phyloP scores from a whole-genome alignment of 2,113 vertebrate genomes.

The Myiopsitta monachus region DNA sequence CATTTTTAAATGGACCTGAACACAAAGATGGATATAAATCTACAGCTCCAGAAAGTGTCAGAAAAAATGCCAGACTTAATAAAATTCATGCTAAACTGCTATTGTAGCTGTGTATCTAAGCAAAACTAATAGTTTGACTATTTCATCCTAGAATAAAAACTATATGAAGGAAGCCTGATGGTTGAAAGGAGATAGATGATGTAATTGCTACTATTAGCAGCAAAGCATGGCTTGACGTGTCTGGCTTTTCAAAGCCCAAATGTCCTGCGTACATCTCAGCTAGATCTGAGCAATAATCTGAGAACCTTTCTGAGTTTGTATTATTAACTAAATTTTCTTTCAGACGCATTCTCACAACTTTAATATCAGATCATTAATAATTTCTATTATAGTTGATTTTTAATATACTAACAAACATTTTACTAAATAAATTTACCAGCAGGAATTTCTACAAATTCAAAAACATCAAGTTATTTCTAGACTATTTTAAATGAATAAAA shows the following conservation, averaged over 20 bases:
- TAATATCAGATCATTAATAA: neutral
- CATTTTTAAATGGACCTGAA: neutral
- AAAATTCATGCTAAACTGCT: neutral
- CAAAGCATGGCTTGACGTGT: neutral
- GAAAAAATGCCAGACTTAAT: neutral
- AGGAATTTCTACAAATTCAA: neutral
- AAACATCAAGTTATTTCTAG: neutral
- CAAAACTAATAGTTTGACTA: neutral
- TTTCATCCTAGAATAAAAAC: neutral
- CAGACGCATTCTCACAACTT: neutral
- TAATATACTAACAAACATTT: neutral
- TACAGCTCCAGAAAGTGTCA: neutral
- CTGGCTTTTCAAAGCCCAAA: neutral
- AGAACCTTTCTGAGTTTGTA: neutral
- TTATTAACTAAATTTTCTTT: neutral
- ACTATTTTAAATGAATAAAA: neutral
- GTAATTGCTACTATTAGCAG: neutral
- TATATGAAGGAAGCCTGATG: neutral
- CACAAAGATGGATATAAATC: neutral
- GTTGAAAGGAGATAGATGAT: neutral
- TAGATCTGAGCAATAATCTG: neutral
- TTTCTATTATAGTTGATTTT: neutral
- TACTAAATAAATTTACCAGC: neutral
- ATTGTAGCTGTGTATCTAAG: neutral
- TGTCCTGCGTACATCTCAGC: neutral